A percentile compares a stretch with the other conserved stretches of the same genome.
phyloP scores from a whole-genome alignment of 2,888 invertebrate genomes.

The Cyrtodaria siliqua region DNA sequence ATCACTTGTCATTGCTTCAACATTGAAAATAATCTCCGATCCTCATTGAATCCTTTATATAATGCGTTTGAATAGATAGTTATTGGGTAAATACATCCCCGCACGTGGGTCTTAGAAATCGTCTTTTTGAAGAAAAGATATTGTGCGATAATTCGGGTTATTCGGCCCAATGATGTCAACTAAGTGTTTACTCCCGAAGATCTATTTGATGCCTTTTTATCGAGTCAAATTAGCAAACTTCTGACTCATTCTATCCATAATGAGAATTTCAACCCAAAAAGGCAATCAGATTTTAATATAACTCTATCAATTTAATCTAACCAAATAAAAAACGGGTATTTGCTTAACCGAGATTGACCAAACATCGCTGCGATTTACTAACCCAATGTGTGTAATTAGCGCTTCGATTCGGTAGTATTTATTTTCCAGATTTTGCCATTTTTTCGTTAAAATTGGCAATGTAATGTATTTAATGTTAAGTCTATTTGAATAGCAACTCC shows the following conservation, averaged over 20 bases:
- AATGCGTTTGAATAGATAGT: neutral
- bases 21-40: constrained; percentile 5
- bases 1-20: constrained; percentile 23
- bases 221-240: neutral
- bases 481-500: too few species aligned
- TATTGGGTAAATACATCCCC: neutral
- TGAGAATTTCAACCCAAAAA: constrained; percentile 26
- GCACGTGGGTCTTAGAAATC: neutral
- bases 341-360: neutral
- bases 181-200: constrained; percentile 8
- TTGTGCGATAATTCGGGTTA: too few species aligned
- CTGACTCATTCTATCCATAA: constrained; percentile 14
- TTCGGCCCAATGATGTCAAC: too few species aligned
- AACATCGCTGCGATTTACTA: too few species aligned
- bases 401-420: too few species aligned
- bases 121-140: neutral
- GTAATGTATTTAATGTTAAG: too few species aligned
- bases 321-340: constrained; percentile 7
- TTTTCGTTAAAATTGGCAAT: too few species aligned
- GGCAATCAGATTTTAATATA: neutral
- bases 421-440: too few species aligned
- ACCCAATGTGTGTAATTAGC: too few species aligned
- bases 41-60: neutral
- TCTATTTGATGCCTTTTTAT: constrained; percentile 12
- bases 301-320: neutral